Evolutionary conservation across 2,113 vertebrate genomes (phyloP).

Genomic region (Ursus arctos): DNA sequence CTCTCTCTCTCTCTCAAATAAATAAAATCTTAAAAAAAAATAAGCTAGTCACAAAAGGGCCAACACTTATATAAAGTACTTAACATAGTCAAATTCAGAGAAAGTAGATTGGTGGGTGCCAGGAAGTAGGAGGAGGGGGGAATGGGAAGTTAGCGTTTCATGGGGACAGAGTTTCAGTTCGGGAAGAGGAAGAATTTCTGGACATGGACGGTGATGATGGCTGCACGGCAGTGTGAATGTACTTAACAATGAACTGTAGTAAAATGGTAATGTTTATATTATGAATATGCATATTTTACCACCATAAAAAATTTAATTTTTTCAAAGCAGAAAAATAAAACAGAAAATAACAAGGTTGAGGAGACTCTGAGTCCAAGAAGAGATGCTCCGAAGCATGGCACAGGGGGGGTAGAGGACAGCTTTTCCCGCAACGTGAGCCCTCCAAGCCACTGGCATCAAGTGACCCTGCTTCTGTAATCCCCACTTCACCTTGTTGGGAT

Average conservation of each 20-base stretch:
- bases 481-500: too few relatives aligned
- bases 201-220: not conserved
- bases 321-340: not conserved
- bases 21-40: not conserved
- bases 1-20: not conserved
- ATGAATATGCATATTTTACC: not conserved
- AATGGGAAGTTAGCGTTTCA: too few relatives aligned
- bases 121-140: not conserved
- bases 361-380: not conserved
- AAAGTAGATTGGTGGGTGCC: not conserved
- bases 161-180: not conserved
- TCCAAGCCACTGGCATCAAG: not conserved
- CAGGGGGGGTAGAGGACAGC: rapidly evolving
- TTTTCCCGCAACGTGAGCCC: rapidly evolving
- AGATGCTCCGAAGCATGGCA: not conserved
- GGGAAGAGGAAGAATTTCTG: not conserved
- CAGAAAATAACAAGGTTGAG: not conserved
- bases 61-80: not conserved
- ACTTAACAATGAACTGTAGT: not conserved
- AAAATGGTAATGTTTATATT: not conserved
- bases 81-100: not conserved
- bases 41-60: not conserved
- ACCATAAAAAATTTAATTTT: not conserved
- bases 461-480: rapidly evolving
- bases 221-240: too few relatives aligned